Base-by-base conservation (phyloP, 2,113 vertebrate genomes). In the Litocranius walleri region DNA sequence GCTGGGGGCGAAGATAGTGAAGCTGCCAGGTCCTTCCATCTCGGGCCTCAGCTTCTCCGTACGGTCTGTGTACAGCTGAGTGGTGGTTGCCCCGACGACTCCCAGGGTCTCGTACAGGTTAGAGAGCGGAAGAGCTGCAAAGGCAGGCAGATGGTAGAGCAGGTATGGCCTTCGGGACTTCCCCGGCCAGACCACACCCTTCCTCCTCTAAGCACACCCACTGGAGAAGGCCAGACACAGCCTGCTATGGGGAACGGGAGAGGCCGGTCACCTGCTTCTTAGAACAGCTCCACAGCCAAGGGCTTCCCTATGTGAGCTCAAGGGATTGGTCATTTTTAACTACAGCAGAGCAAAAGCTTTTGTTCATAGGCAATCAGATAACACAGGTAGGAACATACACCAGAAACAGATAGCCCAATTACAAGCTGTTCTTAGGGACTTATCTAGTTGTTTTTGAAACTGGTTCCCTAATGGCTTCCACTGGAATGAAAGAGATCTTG, bases 1-100 rank as follows among this genome's bases (percentile, higher is more conserved):
- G 98, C 99, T 99, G 2, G 99, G 99, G 90, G 99, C 99, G 12
- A 99, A 99, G 98, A 99, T 99, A 17, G 99, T 99, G 96, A 99
- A 99, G 96, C 99, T 99, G 87, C 99, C 99, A 0, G 99, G 99
- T 6, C 99, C 99, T 96, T 99, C 99, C 0, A 99, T 99, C 98
- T 99, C 99, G 1, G 99, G 99, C 98, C 98, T 99, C 77, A 99
- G 99, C 57, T 99, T 99, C 25, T 99, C 99, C 0, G 99, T 99
- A 80, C 99, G 99, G 57, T 99, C 99, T 0, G 99, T 99, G 98
- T 99, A 99, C 97, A 99, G 99, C 98, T 99, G 99, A 0, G 99
- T 99, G 95, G 99, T 99, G 93, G 99, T 98, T 6, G 99, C 99
- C 0, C 99, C 99, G 1, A 99, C 99, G 5, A 99, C 96, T 2